Evolutionary conservation across 2,888 invertebrate species (phyloP).

Genomic region (Drosophila pullipes): DNA sequence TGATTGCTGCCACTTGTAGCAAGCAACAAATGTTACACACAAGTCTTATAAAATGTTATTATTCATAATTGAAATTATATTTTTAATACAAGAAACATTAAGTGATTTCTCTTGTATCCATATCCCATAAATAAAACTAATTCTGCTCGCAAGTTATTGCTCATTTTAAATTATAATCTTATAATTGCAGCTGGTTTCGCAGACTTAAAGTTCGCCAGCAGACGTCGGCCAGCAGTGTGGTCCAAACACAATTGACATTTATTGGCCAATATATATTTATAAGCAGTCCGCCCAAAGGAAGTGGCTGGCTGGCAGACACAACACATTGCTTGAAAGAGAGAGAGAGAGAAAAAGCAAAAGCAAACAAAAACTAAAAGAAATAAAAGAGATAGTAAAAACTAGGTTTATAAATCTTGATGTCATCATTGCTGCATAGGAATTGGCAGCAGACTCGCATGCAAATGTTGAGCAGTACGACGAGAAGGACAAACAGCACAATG

Average conservation of each 20-base stretch:
- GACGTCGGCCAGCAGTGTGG: constrained; percentile 31
- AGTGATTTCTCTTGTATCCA: not conserved
- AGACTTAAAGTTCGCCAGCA: constrained; percentile 20
- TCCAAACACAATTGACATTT: constrained; percentile 77
- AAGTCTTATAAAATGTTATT: not conserved
- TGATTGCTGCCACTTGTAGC: no score
- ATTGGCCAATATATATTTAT: constrained; percentile 80
- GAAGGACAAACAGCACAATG: constrained; percentile 29
- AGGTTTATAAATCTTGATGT: constrained; percentile 42
- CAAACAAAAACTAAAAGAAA: constrained; percentile 25
- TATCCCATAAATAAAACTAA: not conserved
- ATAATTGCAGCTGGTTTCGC: constrained; percentile 47
- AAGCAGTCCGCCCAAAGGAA: constrained; percentile 62
- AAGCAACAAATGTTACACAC: not conserved
- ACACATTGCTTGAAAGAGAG: constrained; percentile 21
- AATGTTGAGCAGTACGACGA: constrained; percentile 27
- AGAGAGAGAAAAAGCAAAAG: not conserved
- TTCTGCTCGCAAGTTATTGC: not conserved
- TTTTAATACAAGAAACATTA: not conserved
- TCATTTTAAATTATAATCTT: constrained; percentile 15
- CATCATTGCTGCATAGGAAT: constrained; percentile 50
- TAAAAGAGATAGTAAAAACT: constrained; percentile 40
- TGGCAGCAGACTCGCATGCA: constrained; percentile 35
- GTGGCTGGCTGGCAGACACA: constrained; percentile 31
- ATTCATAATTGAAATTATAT: not conserved